Conservation (phyloP, 2,888 invertebrate genomes). For the Trachelus troglodyta region DNA sequence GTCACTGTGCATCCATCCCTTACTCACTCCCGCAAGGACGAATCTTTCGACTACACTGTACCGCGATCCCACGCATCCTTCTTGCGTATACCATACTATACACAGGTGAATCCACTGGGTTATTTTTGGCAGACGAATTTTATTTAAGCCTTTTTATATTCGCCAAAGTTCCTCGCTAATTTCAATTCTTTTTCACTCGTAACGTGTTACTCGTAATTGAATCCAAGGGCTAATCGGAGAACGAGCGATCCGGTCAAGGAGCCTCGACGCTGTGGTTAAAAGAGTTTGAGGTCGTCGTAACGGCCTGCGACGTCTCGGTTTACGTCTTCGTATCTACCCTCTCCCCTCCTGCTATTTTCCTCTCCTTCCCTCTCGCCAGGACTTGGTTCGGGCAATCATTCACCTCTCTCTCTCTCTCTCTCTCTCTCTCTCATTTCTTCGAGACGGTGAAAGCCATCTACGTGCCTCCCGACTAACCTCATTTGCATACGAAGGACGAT, state of each 20-base stretch:
- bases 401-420: slow-evolving; percentile 11
- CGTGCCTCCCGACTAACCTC: slow-evolving; percentile 14
- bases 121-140: background rate
- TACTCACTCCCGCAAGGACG: background rate
- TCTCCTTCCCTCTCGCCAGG: background rate
- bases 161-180: slow-evolving; percentile 8
- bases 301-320: background rate
- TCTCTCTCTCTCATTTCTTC: slow-evolving; percentile 14
- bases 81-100: background rate
- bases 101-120: background rate
- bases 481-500: background rate
- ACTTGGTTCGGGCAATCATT: background rate
- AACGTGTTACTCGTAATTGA: background rate
- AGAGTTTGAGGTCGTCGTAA: background rate
- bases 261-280: background rate
- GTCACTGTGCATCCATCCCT: background rate
- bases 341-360: background rate
- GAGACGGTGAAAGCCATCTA: slow-evolving; percentile 17
- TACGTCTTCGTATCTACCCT: background rate
- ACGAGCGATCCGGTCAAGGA: background rate
- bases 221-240: slow-evolving; percentile 16
- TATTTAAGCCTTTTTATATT: background rate
- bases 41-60: background rate
- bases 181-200: background rate
- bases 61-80: background rate